A percentile compares a stretch with the other conserved stretches of the same genome.
Conservation (phyloP, 2,113 vertebrate species). For the Nicator chloris region DNA sequence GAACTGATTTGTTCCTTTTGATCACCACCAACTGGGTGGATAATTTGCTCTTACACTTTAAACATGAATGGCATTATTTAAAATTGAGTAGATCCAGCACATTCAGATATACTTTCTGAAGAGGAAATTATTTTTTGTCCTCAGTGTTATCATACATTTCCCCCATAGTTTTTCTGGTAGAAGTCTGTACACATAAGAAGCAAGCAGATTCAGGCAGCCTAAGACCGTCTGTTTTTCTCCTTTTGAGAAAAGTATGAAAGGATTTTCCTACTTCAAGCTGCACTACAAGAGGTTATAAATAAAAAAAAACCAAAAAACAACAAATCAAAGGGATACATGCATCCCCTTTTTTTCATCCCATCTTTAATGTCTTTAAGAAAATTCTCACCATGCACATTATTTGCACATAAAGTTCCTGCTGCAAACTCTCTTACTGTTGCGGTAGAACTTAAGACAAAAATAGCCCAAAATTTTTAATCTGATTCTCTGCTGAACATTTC, state of each 20-base stretch:
- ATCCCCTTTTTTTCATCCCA: neutral
- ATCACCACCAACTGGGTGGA: neutral
- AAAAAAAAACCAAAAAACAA: neutral
- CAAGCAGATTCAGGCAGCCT: neutral
- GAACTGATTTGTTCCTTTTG: neutral
- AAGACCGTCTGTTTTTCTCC: neutral
- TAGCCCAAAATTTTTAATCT: slow-evolving; percentile 5
- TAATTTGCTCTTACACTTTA: neutral
- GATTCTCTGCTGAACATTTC: slow-evolving; percentile 28
- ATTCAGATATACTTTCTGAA: neutral
- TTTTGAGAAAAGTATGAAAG: neutral
- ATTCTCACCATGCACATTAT: slow-evolving; percentile 16
- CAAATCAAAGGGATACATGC: slow-evolving; percentile 29
- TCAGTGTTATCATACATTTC: neutral
- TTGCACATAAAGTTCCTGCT: neutral
- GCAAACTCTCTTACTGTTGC: neutral
- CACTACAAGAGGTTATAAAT: neutral
- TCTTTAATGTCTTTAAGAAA: neutral
- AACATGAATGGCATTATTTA: neutral
- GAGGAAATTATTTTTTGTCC: neutral
- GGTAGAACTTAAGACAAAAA: neutral
- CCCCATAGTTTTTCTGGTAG: neutral
- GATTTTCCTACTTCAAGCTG: neutral
- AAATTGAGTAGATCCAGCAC: neutral
- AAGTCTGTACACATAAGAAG: neutral